Conservation (phyloP, 2,888 invertebrate genomes). For the Drosophila eohydei region DNA sequence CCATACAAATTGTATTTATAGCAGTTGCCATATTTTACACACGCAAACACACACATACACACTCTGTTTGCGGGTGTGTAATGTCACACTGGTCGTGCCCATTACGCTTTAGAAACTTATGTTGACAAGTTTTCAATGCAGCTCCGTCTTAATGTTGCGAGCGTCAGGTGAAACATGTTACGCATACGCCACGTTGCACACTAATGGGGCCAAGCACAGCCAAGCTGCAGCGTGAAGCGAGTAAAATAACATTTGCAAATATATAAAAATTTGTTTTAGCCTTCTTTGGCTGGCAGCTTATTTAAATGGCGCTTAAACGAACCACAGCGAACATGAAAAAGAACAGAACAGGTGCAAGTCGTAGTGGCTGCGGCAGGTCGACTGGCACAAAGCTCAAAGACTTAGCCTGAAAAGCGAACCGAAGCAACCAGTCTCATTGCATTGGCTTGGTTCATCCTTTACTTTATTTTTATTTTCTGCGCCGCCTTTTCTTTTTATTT, state of each 20-base stretch:
- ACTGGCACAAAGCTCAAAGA: conserved; percentile 37
- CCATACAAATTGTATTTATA: conserved; percentile 77
- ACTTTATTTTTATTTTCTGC: conserved; percentile 6
- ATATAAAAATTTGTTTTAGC: conserved; percentile 25
- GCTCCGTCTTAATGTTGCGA: conserved; percentile 27
- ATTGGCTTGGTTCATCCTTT: conserved; percentile 18
- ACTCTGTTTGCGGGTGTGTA: conserved; percentile 54
- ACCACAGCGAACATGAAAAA: conserved; percentile 24
- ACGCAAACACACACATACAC: conserved; percentile 13
- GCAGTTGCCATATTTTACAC: conserved; percentile 55
- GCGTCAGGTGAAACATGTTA: conserved; percentile 72
- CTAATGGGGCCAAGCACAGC: conserved; percentile 66
- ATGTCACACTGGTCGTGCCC: conserved; percentile 64
- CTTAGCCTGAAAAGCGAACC: conserved; percentile 11
- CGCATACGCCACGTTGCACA: conserved; percentile 75
- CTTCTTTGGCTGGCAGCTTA: conserved; percentile 44
- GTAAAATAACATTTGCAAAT: conserved; percentile 13
- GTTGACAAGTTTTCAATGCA: conserved; percentile 68
- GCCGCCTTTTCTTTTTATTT: conserved; percentile 31
- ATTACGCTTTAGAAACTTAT: conserved; percentile 67
- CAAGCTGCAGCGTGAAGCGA: conserved; percentile 11
- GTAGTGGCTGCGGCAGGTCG: conserved; percentile 28
- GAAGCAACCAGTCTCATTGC: conserved; percentile 9
- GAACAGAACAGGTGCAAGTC: conserved; percentile 1
- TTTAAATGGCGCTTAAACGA: conserved; percentile 60